These are phyloP conservation scores for Macropis europaea DNA, from an alignment of 2,888 invertebrate genomes.

Conservation along the genomic window DNA sequence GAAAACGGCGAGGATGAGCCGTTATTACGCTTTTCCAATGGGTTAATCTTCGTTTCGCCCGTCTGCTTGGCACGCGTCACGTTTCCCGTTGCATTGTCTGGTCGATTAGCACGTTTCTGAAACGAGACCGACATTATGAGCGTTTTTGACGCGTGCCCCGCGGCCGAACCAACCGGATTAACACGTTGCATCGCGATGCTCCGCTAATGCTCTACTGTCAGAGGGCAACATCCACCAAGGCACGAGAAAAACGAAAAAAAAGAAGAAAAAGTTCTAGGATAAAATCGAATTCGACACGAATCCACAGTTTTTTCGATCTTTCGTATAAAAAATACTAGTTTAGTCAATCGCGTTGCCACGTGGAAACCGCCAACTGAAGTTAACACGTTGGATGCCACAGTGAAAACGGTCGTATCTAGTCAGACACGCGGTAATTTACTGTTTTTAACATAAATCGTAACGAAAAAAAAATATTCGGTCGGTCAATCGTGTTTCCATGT, in stretches of 20 bases:
- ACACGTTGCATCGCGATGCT: constrained; percentile 3
- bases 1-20: no score
- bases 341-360: no score
- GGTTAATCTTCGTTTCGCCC: neutral
- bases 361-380: no score
- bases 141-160: constrained; percentile 28
- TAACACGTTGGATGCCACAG: no score
- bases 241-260: constrained; percentile 6
- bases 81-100: constrained; percentile 10
- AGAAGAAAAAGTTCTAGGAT: neutral
- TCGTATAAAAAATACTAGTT: no score
- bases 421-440: no score
- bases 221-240: constrained; percentile 30
- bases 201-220: constrained; percentile 31
- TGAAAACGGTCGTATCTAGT: no score
- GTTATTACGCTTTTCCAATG: constrained; percentile 13
- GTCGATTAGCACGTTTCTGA: constrained; percentile 12
- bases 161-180: constrained; percentile 24
- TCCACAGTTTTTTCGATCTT: no score
- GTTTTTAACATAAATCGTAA: no score
- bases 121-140: constrained; percentile 12
- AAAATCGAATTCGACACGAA: no score
- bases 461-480: no score
- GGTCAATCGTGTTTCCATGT: no score
- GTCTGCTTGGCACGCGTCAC: neutral